Evolutionary conservation across 2,888 invertebrate genomes (phyloP).

Genomic region (Nephrotoma guestfalica): DNA sequence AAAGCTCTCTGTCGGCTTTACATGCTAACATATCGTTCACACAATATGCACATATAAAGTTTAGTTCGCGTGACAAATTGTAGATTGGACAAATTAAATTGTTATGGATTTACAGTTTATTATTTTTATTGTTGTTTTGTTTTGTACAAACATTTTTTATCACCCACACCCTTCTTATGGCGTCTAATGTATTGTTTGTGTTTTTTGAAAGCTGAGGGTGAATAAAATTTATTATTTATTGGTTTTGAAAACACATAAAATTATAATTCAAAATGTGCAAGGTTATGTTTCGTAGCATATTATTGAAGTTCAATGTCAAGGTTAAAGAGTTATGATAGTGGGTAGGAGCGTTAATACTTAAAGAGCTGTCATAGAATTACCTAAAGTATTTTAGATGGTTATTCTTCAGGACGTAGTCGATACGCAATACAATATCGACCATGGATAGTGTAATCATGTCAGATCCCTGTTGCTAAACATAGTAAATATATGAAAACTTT

Average conservation of each 20-base stretch:
- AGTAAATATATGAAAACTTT: too few species aligned
- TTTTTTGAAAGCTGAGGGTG: not conserved
- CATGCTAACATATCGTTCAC: not conserved
- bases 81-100: not conserved
- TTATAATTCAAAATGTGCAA: not conserved
- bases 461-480: too few species aligned
- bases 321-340: not conserved
- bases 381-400: too few species aligned
- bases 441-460: too few species aligned
- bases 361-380: too few species aligned
- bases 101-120: not conserved
- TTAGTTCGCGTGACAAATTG: not conserved
- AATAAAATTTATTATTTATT: not conserved
- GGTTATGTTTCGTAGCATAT: not conserved
- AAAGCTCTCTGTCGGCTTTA: not conserved
- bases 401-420: too few species aligned
- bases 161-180: not conserved
- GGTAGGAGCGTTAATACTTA: too few species aligned
- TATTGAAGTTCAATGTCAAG: not conserved
- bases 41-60: not conserved
- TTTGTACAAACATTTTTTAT: not conserved
- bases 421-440: too few species aligned
- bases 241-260: not conserved
- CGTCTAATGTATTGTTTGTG: too few species aligned
- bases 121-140: not conserved